Percentiles rank a stretch among this genome's conserved stretches.
Conservation (phyloP, 2,113 vertebrate species). For the Sinosuthora webbiana region DNA sequence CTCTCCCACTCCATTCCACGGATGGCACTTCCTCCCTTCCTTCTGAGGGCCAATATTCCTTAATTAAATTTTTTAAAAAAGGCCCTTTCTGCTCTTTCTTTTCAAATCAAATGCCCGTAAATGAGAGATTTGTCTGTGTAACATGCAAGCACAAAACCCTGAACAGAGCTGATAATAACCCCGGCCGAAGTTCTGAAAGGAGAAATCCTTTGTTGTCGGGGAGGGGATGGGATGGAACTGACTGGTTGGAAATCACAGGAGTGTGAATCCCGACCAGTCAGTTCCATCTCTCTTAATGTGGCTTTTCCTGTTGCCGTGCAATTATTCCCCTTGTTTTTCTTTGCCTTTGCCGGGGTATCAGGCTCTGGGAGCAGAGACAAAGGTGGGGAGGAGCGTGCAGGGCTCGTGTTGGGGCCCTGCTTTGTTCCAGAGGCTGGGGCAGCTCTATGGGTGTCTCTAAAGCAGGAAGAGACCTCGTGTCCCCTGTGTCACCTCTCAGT, state of each 20-base stretch:
- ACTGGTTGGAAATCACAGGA: background rate
- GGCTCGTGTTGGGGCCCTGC: fast-evolving
- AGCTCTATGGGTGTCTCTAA: background rate
- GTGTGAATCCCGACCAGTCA: background rate
- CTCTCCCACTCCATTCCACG: conserved; percentile 21
- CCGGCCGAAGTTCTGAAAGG: background rate
- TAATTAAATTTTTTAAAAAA: background rate
- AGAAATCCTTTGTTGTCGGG: background rate
- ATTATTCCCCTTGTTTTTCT: background rate
- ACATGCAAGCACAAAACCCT: background rate
- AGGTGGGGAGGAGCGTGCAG: background rate
- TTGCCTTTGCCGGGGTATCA: background rate
- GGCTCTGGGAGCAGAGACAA: background rate
- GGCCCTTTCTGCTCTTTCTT: background rate
- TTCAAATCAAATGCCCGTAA: background rate
- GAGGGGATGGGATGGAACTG: background rate
- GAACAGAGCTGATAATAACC: background rate
- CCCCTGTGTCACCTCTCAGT: background rate
- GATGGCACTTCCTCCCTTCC: background rate
- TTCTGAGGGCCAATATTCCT: background rate
- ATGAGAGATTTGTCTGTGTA: background rate
- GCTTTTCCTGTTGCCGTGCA: background rate
- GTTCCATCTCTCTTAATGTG: background rate
- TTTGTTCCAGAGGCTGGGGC: background rate
- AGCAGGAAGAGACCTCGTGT: background rate